Conservation (phyloP, 2,113 vertebrate species). For the Cyphomyrus discorhynchus region DNA sequence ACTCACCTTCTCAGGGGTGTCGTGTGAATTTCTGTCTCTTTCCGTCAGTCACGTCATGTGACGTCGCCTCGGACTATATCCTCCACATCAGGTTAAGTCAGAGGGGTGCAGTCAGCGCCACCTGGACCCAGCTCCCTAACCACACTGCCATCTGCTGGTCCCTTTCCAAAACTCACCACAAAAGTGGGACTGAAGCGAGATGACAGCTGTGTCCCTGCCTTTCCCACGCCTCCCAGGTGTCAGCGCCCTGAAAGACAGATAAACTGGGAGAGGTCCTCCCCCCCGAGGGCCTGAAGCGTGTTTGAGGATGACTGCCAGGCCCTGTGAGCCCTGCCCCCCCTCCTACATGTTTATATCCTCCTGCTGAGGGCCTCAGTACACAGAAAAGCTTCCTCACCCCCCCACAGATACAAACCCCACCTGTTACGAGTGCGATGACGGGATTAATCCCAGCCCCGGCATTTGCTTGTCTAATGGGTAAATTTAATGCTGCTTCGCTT, state of each 20-base stretch:
- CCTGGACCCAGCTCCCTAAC: not conserved
- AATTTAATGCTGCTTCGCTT: not conserved
- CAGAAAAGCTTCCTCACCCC: not conserved
- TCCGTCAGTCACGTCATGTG: not conserved
- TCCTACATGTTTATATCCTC: not conserved
- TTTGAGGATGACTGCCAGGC: not conserved
- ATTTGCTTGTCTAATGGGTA: not conserved
- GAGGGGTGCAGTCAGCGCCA: not conserved
- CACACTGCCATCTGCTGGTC: constrained; percentile 1
- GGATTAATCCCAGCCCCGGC: not conserved
- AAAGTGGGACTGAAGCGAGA: not conserved
- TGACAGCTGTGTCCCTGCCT: not conserved
- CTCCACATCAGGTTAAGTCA: not conserved
- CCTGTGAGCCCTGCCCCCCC: not conserved
- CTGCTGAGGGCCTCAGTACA: not conserved
- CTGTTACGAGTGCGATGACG: not conserved
- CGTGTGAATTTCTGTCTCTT: not conserved
- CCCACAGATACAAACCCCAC: not conserved
- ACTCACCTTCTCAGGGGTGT: not conserved
- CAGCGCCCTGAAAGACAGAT: not conserved
- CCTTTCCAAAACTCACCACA: not conserved
- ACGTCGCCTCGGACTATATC: not conserved
- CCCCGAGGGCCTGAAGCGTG: not conserved
- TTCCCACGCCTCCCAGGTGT: not conserved
- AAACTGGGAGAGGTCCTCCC: not conserved